Conservation (phyloP, 64 coral and sea anemone species). For the Catalaphyllia jardinei region DNA sequence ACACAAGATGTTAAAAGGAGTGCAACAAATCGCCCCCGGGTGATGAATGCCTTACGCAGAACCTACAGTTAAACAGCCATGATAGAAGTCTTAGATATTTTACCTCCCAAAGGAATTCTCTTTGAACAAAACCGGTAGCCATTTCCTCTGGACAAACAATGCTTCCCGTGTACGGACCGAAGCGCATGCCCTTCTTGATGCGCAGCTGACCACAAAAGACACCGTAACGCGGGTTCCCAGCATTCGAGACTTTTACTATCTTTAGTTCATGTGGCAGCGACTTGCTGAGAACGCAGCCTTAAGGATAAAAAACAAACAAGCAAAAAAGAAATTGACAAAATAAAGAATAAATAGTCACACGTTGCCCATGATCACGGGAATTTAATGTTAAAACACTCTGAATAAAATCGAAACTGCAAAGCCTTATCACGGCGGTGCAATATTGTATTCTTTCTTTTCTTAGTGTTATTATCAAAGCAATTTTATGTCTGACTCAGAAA, state of each 20-base stretch:
- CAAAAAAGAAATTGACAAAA: background rate
- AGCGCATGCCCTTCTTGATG: constrained; percentile 14
- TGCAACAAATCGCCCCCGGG: too few species aligned
- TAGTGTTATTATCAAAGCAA: too few species aligned
- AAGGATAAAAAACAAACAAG: background rate
- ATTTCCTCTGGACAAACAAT: background rate
- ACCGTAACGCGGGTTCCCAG: background rate
- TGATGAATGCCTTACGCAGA: too few species aligned
- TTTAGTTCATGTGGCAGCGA: background rate
- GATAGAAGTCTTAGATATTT: background rate
- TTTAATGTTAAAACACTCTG: too few species aligned
- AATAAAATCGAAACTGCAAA: too few species aligned
- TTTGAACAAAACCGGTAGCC: background rate
- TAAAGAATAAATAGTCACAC: too few species aligned
- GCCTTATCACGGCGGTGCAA: too few species aligned
- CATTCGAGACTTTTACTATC: background rate
- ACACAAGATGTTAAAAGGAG: too few species aligned
- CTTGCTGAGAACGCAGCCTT: background rate
- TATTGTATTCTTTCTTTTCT: too few species aligned
- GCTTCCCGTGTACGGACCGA: constrained; percentile 14
- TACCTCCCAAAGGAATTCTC: constrained; percentile 7
- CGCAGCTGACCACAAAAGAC: constrained; percentile 14
- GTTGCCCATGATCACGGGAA: too few species aligned
- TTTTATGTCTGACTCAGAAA: too few species aligned
- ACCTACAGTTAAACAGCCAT: too few species aligned